phyloP scores from a whole-genome alignment of 1,140 invertebrate genomes.

The Penaeus japonicus region DNA sequence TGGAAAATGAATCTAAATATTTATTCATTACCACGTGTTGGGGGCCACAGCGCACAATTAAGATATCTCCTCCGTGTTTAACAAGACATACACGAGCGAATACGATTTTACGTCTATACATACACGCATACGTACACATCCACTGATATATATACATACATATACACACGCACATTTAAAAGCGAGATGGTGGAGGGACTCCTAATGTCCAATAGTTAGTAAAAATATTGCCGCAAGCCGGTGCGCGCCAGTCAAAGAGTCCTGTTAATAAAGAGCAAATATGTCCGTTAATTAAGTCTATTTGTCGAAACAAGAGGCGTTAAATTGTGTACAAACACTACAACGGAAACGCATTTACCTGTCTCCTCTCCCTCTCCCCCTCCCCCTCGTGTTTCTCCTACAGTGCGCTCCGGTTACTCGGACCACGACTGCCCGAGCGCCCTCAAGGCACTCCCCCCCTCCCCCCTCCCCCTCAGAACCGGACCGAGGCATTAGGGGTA shows the following conservation, averaged over 20 bases:
- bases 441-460: no score
- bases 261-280: slow-evolving; percentile 47
- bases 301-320: slow-evolving; percentile 48
- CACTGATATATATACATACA: no score
- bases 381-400: neutral
- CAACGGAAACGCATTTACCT: slow-evolving; percentile 28
- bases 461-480: no score
- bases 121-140: no score
- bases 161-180: neutral
- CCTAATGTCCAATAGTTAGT: neutral
- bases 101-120: no score
- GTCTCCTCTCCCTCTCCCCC: neutral
- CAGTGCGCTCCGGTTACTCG: neutral
- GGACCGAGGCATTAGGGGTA: no score
- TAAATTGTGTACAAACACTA: slow-evolving; percentile 48
- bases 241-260: slow-evolving; percentile 31
- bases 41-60: no score
- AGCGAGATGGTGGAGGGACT: neutral
- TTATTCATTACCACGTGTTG: no score
- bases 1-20: no score
- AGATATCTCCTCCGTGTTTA: no score
- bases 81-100: no score
- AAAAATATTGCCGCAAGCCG: neutral
- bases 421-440: no score
- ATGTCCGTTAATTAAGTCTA: slow-evolving; percentile 47